Conservation (phyloP, 2,797 vertebrate species). For the Sebastes cheni region DNA sequence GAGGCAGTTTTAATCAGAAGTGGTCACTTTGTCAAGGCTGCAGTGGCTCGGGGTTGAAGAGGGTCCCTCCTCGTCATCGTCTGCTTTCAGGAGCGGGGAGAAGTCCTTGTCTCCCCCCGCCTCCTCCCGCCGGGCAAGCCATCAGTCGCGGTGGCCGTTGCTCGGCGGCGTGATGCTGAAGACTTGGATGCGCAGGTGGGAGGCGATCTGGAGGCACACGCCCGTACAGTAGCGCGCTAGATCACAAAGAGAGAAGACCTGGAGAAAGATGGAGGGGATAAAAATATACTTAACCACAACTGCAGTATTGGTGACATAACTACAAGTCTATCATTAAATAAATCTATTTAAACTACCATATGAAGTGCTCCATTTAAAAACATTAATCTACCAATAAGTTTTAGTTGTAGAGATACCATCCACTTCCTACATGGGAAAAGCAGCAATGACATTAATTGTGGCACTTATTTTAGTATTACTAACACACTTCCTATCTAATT, state of each 20-base stretch:
- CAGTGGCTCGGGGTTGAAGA: constrained; percentile 71
- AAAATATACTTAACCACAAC: background rate
- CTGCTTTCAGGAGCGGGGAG: constrained; percentile 84
- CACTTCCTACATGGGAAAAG: too few species aligned
- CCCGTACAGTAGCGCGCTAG: constrained; percentile 91
- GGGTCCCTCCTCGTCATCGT: constrained; percentile 45
- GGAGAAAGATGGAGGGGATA: background rate
- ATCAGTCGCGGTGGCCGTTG: constrained; percentile 90
- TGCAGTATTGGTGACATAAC: background rate
- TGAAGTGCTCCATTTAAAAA: too few species aligned
- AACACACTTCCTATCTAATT: too few species aligned
- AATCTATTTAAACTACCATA: too few species aligned
- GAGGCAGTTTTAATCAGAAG: constrained; percentile 69
- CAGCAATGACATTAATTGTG: too few species aligned
- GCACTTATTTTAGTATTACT: too few species aligned
- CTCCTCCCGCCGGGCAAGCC: constrained; percentile 90
- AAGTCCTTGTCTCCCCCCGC: constrained; percentile 73
- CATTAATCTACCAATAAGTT: too few species aligned
- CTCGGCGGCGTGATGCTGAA: constrained; percentile 91
- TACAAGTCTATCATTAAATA: background rate
- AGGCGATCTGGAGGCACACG: constrained; percentile 94
- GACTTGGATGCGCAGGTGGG: constrained; percentile 91
- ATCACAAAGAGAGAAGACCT: constrained; percentile 92
- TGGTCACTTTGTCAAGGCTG: constrained; percentile 82
- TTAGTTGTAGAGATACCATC: too few species aligned